phyloP scores from a whole-genome alignment of 2,888 invertebrate genomes.

The Fissipunctia ypsillon region DNA sequence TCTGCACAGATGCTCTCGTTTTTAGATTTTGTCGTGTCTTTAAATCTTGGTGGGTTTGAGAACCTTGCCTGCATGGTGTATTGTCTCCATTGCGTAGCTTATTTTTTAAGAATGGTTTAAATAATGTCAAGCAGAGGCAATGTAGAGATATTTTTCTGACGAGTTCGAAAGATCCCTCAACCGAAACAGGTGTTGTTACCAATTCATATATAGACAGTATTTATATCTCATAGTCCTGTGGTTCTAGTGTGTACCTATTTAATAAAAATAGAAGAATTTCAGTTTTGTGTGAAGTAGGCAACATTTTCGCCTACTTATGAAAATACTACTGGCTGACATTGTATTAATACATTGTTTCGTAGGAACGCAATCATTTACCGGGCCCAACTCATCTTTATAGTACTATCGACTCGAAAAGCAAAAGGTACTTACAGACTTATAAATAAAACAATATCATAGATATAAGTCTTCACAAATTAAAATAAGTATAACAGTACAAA shows the following conservation, averaged over 20 bases:
- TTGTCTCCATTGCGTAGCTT: rapidly evolving
- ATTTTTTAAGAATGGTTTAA: not conserved
- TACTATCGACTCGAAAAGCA: not conserved
- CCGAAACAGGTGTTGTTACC: not conserved
- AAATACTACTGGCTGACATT: not conserved
- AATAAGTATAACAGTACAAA: not conserved
- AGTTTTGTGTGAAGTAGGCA: not conserved
- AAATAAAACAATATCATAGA: not conserved
- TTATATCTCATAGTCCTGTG: not conserved
- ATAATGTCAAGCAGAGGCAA: not conserved
- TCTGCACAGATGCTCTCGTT: too few relatives aligned
- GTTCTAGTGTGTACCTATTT: not conserved
- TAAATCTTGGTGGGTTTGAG: not conserved
- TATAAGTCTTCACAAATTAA: not conserved
- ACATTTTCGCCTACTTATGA: not conserved
- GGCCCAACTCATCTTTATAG: not conserved
- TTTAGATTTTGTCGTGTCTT: not conserved
- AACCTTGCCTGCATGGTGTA: not conserved
- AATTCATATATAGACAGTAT: too few relatives aligned
- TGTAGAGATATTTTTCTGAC: not conserved
- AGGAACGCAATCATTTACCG: not conserved
- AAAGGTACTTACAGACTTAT: too few relatives aligned
- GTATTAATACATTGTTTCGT: not conserved
- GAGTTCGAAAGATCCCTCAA: too few relatives aligned
- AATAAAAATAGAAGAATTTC: not conserved